Evolutionary conservation across 2,888 invertebrate genomes (phyloP), one percentile per base, ranked within the genome.

Genomic region (Seladonia tumulorum): DNA sequence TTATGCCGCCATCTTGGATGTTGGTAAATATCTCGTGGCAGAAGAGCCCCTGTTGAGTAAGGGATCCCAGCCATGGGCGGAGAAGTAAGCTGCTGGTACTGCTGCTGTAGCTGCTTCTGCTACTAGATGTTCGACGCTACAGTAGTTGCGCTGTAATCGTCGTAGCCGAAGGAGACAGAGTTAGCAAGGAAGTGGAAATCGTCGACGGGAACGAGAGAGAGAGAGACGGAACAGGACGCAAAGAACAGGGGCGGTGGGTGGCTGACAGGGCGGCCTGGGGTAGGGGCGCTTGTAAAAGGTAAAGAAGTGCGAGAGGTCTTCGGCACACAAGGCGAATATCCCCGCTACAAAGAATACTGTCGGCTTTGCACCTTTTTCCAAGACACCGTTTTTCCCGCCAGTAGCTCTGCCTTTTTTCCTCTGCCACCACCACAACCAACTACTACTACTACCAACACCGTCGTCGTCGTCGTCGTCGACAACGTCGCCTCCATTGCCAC

Each of bases 1-100:
- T 94, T 94, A 94, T 93, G 90, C 93, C 93, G 95, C 95, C 95
- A 95, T 95, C 94, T 95, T 95, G 95, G 93, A 94, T 94, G 94
- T 95, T 94, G 93, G 94, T 94, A 94, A 95, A 94, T 95, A 95
- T 95, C 93, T 93, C 94, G 91, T 91, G 90, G 90, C 91, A 90
- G 92, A 92, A 92, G 92, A 90, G 92, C 74, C 49, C 66, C 83
- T 82, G 89, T 90, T 87, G 90, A 82, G 86, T 83, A 88, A 90
- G 88, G 88, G 89, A 89, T 85, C 78, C 29, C 22, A 68, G 53
- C 82, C 77, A 77, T 87, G 90, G 89, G 87, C 87, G 90, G 90
- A 87, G 90, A 90, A 85, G 89, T 90, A 90, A 90, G 90, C 87
- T 49, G 86, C 68, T 76, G 86, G 66, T 75, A 8, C 42, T 42